Conservation (phyloP, 2,797 vertebrate species). For the Babyrousa celebensis region DNA sequence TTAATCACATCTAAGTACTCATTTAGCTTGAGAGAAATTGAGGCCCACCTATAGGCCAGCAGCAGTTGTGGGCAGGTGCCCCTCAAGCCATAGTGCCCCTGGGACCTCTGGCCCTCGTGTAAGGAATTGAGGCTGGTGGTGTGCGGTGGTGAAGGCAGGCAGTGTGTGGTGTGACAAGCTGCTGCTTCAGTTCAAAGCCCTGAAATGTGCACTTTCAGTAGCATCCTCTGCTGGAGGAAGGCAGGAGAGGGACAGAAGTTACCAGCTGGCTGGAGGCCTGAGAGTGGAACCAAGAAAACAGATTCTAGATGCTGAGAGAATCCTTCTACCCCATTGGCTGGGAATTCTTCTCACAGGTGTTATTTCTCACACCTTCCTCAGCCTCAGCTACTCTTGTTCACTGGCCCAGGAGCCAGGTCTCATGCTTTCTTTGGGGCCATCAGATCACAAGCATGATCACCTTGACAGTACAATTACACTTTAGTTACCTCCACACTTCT, state of each 20-base stretch:
- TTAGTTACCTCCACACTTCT: neutral
- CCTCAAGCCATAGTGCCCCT: neutral
- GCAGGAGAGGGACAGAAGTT: neutral
- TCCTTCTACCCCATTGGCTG: neutral
- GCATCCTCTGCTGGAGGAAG: neutral
- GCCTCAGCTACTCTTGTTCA: neutral
- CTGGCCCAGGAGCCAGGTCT: neutral
- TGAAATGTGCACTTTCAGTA: neutral
- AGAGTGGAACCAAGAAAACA: neutral
- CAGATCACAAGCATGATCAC: neutral
- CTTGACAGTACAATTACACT: constrained; percentile 19
- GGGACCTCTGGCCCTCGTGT: neutral
- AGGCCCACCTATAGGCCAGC: neutral
- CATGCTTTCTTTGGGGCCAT: neutral
- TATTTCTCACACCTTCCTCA: neutral
- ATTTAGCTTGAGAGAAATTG: neutral
- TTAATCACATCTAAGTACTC: neutral
- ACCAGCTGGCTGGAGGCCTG: neutral
- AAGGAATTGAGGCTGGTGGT: neutral
- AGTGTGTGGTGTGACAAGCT: neutral
- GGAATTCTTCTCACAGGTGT: neutral
- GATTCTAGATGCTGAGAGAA: neutral
- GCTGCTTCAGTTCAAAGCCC: neutral
- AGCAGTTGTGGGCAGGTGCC: neutral
- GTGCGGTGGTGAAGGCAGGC: neutral